Evolutionary conservation across 2,888 invertebrate species (phyloP), one percentile per base, ranked within the genome.

Genomic region (Toxonevra muliebris): DNA sequence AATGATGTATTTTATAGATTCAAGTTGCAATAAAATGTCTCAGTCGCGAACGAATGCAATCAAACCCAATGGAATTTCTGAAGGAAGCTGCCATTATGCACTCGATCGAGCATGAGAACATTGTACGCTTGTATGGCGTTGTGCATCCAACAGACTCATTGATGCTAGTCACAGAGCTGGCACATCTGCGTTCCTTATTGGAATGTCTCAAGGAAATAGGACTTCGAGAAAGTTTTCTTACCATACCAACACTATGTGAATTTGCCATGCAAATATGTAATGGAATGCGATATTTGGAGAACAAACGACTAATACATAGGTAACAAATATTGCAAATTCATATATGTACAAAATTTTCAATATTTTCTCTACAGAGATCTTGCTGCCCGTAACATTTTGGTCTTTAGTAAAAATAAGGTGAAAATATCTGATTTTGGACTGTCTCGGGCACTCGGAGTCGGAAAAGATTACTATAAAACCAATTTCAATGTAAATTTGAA

Each of bases 11-110:
- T 20, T 42, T 86, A 30, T 86, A 95, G 93, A 91, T 95, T 76
- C 94, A 95, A 89, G 98, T 98, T 68, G 98, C 98, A 15, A 95
- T 99, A 75, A 99, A 99, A 87, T 97, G 97, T 84, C 87, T 99
- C 66, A 95, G 95, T 54, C 91, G 96, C 72, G 97, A 98, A 81
- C 90, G 96, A 68, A 94, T 99, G 93, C 95, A 97, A 77, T 95
- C 95, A 75, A 97, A 97, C 85, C 96, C 97, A 1, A 93, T 96
- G 73, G 97, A 98, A 85, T 98, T 98, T 86, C 87, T 98, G 61
- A 98, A 98, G 85, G 98, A 99, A 86, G 98, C 98, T 0, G 96
- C 96, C 12, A 96, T 98, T 73, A 98, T 99, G 98, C 97, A 98
- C 85, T 92, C 94, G 72, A 96, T 98, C 77, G 96, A 97, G 83